phyloP scores from a whole-genome alignment of 2,113 vertebrate genomes.

The Lamprologus speciosus region DNA sequence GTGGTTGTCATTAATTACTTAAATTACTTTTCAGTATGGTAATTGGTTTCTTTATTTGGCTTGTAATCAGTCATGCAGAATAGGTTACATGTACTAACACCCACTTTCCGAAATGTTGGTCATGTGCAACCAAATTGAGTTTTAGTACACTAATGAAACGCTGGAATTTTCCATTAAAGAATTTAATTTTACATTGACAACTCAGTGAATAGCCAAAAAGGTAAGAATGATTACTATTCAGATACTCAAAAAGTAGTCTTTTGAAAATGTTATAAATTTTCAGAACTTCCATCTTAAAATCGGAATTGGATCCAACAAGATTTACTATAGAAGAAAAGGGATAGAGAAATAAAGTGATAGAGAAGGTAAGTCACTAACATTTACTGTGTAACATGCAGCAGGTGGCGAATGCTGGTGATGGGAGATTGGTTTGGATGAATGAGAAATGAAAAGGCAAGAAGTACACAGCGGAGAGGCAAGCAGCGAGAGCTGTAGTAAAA shows the following conservation, averaged over 20 bases:
- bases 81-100: background rate
- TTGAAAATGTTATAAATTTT: background rate
- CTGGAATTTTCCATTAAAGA: background rate
- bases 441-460: background rate
- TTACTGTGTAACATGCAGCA: background rate
- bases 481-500: background rate
- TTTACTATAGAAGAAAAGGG: background rate
- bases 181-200: background rate
- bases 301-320: background rate
- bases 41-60: background rate
- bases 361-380: background rate
- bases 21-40: background rate
- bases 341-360: background rate
- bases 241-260: background rate
- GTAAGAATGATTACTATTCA: background rate
- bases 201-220: background rate
- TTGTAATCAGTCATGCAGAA: background rate
- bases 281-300: background rate
- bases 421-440: background rate
- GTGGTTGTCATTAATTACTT: background rate
- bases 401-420: background rate
- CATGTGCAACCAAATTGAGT: background rate
- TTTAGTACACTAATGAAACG: background rate
- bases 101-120: background rate
- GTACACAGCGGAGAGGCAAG: background rate